Base-by-base conservation (phyloP, 2,113 vertebrate genomes). In the Trematocara nigrifrons region DNA sequence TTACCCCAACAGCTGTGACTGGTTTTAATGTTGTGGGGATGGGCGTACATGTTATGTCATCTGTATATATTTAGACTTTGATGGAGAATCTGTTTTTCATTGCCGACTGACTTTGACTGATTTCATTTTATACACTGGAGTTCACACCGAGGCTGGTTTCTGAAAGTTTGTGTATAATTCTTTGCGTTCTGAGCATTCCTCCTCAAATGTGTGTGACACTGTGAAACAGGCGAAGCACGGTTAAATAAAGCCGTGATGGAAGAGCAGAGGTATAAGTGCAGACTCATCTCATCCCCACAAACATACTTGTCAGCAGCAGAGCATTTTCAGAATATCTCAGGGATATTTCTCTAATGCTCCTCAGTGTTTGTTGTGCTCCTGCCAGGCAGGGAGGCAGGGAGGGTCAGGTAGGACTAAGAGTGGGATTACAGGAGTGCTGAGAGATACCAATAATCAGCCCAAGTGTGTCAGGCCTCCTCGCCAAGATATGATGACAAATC, bases 101-200 rank as follows among this genome's bases (percentile, higher is more conserved):
- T 51, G 12, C 26, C 5, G 5, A 3, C 29, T 16, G 80, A 33
- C 59, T 53, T 35, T n/a, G 53, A 64, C 51, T 16, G 61, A 74
- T 61, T 38, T 53, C 3, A 71, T 81, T 85, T 82, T 84, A 74
- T 49, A 47, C 42, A 18, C 42, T 10, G 16, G 45, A 76, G 42
- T 74, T 76, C 26, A 76, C 47, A n/a, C 16, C 4, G 1, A 31
- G 10, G 45, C 26, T 35, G 22, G 1, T 83, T 87, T 7, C 8
- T 40, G 29, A 82, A 86, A 11, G 10, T 66, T 42, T 5, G 31
- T 87, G 66, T 85, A 29, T 85, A 64, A 89, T 92, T 91, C 61
- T 82, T 51, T 26, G 56, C 84, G 83, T 94, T 92, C 89, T 87
- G 79, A 89, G 87, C 92, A 90, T 91, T 92, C 90, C 86, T 47